These are phyloP conservation scores for Rhingia rostrata DNA, from an alignment of 2,888 invertebrate species.

Conservation along the genomic window DNA sequence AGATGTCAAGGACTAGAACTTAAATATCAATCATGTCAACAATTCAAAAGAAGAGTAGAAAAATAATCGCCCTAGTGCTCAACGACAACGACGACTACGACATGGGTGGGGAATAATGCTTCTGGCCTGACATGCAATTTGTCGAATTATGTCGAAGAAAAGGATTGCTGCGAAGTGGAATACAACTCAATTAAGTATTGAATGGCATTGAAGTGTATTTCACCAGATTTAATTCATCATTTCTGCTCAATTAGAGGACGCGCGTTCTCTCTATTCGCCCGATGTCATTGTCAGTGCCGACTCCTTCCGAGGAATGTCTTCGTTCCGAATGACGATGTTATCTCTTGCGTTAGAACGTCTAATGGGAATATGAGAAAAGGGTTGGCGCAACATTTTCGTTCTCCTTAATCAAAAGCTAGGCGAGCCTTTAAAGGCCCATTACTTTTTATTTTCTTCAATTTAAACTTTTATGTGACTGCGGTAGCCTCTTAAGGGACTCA, in stretches of 20 bases:
- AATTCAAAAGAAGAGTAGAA: constrained; percentile 59
- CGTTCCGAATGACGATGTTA: constrained; percentile 12
- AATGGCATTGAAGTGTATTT: constrained; percentile 64
- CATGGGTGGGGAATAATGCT: constrained; percentile 39
- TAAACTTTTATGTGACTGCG: constrained; percentile 61
- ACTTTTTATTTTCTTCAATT: constrained; percentile 70
- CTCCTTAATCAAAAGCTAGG: constrained; percentile 65
- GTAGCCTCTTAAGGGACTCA: constrained; percentile 52
- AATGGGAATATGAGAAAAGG: constrained; percentile 60
- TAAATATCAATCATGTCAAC: constrained; percentile 73
- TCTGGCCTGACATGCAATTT: constrained; percentile 73
- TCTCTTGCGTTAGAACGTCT: too few species aligned
- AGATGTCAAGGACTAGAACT: constrained; percentile 72
- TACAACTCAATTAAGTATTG: constrained; percentile 70
- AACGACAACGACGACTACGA: constrained; percentile 19
- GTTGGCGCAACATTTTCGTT: constrained; percentile 42
- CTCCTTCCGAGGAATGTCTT: not conserved
- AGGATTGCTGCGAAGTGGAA: constrained; percentile 52
- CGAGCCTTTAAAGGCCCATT: constrained; percentile 66
- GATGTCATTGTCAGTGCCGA: constrained; percentile 18
- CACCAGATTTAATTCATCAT: constrained; percentile 59
- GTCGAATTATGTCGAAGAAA: constrained; percentile 68
- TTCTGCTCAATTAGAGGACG: constrained; percentile 51
- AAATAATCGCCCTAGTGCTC: constrained; percentile 26
- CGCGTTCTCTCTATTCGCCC: constrained; percentile 4